These are phyloP conservation scores for Diuraphis noxia DNA, from an alignment of 1,140 invertebrate genomes.

Conservation along the genomic window DNA sequence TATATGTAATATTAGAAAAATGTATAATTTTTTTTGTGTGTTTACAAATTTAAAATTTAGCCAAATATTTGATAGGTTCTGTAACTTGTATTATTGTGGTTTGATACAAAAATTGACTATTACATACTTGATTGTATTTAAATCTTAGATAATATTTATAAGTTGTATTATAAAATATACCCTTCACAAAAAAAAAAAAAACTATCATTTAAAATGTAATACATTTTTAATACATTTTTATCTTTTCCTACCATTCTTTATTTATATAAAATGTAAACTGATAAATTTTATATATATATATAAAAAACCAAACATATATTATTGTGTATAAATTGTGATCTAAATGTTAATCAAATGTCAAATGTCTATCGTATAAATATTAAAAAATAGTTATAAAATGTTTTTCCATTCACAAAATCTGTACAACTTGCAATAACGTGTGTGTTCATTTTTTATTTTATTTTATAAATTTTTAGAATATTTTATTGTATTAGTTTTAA, in stretches of 20 bases:
- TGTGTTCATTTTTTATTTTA: conserved; percentile 44
- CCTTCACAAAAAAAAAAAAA: neutral
- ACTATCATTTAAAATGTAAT: neutral
- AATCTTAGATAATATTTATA: conserved; percentile 30
- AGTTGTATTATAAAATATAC: neutral
- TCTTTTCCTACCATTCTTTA: neutral
- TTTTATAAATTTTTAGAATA: conserved; percentile 16
- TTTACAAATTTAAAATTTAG: neutral
- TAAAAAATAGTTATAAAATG: neutral
- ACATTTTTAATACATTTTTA: too few species aligned
- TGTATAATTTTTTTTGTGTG: conserved; percentile 19
- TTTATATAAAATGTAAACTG: neutral
- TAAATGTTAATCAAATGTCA: conserved; percentile 28
- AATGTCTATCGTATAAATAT: neutral
- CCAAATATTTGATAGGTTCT: conserved; percentile 25
- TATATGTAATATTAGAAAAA: conserved; percentile 28
- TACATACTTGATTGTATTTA: conserved; percentile 29
- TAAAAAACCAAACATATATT: neutral
- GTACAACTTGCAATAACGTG: conserved; percentile 24
- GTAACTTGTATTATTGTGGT: neutral
- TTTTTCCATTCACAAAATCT: conserved; percentile 22
- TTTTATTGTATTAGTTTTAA: neutral
- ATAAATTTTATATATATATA: neutral
- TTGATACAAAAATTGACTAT: conserved; percentile 13
- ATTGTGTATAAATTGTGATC: neutral